Evolutionary conservation across 23 tunicate species (phyloP).

Genomic region (Oikopleura vanhoeffeni): DNA sequence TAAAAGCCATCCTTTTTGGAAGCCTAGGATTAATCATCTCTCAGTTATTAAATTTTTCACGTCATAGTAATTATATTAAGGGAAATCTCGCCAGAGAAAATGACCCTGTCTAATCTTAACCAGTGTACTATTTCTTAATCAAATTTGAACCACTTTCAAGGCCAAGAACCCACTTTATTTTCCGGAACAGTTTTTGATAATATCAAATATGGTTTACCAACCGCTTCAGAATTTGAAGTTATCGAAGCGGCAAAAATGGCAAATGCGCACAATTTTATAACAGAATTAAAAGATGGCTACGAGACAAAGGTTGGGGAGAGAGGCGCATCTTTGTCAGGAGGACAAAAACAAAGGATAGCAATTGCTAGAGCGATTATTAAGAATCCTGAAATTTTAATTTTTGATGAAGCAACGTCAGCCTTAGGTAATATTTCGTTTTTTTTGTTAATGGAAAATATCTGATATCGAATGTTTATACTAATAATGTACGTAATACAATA

Average conservation of each 20-base stretch:
- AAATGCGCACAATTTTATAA: conserved; percentile 57
- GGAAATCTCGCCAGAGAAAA: no score
- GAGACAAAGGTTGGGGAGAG: conserved; percentile 80
- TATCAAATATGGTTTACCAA: conserved; percentile 68
- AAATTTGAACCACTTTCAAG: background rate
- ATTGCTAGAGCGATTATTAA: conserved; percentile 84
- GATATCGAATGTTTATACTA: no score
- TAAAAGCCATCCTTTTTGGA: no score
- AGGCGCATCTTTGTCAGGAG: conserved; percentile 68
- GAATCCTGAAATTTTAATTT: conserved; percentile 74
- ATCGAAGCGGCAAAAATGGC: conserved; percentile 58
- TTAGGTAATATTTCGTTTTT: conserved; percentile 23
- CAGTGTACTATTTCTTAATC: background rate
- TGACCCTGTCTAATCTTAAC: background rate
- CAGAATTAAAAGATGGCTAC: conserved; percentile 44
- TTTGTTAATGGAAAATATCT: no score
- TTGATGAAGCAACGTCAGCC: conserved; percentile 96
- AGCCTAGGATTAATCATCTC: background rate
- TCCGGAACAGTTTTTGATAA: conserved; percentile 66
- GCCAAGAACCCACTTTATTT: conserved; percentile 73
- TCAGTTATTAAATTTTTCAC: background rate
- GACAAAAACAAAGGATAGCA: conserved; percentile 92
- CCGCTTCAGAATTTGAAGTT: conserved; percentile 40
- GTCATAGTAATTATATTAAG: background rate
- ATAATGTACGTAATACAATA: no score